Evolutionary conservation across 2,113 vertebrate genomes (phyloP).

Genomic region (Gambusia holbrooki): DNA sequence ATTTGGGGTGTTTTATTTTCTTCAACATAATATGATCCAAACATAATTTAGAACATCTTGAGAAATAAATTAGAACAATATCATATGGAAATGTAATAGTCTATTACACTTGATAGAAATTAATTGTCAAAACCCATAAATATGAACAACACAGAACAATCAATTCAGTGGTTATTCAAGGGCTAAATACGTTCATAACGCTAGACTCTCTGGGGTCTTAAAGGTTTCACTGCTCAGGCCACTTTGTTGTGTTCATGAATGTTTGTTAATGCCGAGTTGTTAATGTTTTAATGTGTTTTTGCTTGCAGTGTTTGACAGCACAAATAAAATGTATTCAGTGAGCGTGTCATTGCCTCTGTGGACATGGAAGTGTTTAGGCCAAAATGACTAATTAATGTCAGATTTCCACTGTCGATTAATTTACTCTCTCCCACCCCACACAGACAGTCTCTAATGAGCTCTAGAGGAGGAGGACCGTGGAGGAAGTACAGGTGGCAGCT

Average conservation of each 20-base stretch:
- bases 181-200: constrained; percentile 5
- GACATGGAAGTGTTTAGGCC: constrained; percentile 55
- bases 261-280: constrained; percentile 66
- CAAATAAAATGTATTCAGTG: constrained; percentile 65
- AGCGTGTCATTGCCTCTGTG: constrained; percentile 53
- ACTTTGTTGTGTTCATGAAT: constrained; percentile 48
- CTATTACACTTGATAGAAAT: not conserved
- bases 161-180: constrained; percentile 8
- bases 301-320: constrained; percentile 53
- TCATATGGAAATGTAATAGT: no score
- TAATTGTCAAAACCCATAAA: not conserved
- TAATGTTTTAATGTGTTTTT: constrained; percentile 63
- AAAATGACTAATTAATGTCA: constrained; percentile 76
- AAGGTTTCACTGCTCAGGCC: constrained; percentile 44
- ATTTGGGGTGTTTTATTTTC: not conserved
- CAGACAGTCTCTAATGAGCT: constrained; percentile 66
- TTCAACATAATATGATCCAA: not conserved
- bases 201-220: constrained; percentile 3
- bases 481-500: constrained; percentile 67
- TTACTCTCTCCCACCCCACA: constrained; percentile 22
- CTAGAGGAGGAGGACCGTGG: constrained; percentile 50
- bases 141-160: not conserved
- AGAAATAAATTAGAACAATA: no score
- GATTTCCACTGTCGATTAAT: constrained; percentile 72
- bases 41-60: no score